phyloP scores from a whole-genome alignment of 30 jellyfish, hydroid and myxozoan species.

The Clytia hemisphaerica region DNA sequence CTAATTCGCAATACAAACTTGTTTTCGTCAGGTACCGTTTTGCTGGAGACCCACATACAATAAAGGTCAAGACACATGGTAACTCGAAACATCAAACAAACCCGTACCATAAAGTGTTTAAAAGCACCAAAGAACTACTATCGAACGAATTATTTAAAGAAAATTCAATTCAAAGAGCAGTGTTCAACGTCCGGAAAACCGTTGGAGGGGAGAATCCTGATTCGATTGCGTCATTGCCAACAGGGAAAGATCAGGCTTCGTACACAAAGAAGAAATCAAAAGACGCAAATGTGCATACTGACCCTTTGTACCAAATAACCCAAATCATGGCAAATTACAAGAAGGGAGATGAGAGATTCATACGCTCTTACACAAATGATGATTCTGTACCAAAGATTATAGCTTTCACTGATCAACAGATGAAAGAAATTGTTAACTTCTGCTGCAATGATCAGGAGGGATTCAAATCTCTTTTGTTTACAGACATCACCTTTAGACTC shows the following conservation, averaged over 20 bases:
- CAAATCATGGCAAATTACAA: too few species aligned
- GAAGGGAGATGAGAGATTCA: constrained; percentile 3
- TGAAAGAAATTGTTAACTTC: too few species aligned
- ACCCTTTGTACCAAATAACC: too few species aligned
- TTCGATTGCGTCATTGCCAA: too few species aligned
- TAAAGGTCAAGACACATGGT: constrained; percentile 10
- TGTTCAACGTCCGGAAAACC: not conserved
- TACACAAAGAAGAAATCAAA: too few species aligned
- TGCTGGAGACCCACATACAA: constrained; percentile 1
- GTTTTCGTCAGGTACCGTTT: not conserved
- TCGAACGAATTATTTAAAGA: too few species aligned
- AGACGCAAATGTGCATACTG: too few species aligned
- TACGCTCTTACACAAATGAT: constrained; percentile 12
- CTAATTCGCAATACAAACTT: not conserved
- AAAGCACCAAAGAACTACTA: constrained; percentile 11
- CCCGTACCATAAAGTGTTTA: not conserved
- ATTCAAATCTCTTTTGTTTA: too few species aligned
- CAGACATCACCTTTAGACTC: too few species aligned
- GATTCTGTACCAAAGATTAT: too few species aligned
- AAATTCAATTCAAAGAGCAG: not conserved
- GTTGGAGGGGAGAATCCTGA: constrained; percentile 12
- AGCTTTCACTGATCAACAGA: too few species aligned
- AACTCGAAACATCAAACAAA: not conserved
- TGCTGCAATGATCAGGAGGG: not conserved
- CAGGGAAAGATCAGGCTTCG: too few species aligned